Conservation (phyloP, 2,888 invertebrate species). For the Macrosiphum euphorbiae region DNA sequence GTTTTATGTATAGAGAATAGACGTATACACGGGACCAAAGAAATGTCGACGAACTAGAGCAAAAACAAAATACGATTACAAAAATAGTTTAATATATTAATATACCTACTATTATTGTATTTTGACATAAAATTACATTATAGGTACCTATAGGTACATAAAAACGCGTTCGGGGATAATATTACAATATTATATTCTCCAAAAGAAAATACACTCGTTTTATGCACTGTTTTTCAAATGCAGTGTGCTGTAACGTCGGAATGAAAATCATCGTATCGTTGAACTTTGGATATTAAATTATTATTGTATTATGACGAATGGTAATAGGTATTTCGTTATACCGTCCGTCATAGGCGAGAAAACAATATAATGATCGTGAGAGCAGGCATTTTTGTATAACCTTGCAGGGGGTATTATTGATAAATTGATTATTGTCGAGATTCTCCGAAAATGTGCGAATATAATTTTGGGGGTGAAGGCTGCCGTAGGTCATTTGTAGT, state of each 20-base stretch:
- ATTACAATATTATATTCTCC: neutral
- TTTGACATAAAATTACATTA: neutral
- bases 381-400: neutral
- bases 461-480: neutral
- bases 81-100: neutral
- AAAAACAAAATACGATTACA: neutral
- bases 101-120: neutral
- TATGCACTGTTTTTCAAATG: neutral
- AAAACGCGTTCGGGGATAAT: neutral
- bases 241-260: neutral
- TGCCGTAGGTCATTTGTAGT: neutral
- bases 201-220: neutral
- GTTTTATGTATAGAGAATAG: neutral
- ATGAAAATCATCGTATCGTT: neutral
- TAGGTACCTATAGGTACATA: neutral
- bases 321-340: neutral
- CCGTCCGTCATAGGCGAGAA: neutral
- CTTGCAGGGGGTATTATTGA: constrained; percentile 11
- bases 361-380: constrained; percentile 7
- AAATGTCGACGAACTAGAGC: neutral
- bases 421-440: constrained; percentile 31
- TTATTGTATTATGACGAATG: neutral
- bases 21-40: neutral
- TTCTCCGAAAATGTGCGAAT: neutral
- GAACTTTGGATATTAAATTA: neutral